Evolutionary conservation across 2,797 vertebrate species (phyloP).

Genomic region (Alosa sapidissima): DNA sequence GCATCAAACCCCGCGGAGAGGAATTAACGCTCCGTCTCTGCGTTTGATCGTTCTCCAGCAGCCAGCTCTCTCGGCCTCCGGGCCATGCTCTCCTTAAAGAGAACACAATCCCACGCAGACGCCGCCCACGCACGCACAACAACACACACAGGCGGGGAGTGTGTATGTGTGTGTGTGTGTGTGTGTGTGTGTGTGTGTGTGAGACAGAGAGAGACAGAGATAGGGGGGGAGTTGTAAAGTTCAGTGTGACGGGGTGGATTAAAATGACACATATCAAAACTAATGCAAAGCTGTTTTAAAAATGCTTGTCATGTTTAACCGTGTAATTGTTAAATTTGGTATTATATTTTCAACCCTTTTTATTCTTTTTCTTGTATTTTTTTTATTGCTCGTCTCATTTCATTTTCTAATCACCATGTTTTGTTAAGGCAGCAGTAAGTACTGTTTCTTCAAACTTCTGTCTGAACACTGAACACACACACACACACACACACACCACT

Average conservation of each 20-base stretch:
- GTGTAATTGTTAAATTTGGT: conserved; percentile 1
- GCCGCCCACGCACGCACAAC: background rate
- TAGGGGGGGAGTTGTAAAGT: background rate
- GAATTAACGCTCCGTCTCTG: conserved; percentile 47
- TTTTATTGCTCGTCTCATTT: background rate
- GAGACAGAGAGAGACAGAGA: background rate
- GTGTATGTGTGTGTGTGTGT: too few relatives aligned
- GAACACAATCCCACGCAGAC: background rate
- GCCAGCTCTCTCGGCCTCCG: conserved; percentile 38
- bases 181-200: too few relatives aligned
- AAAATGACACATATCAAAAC: background rate
- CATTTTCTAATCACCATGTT: background rate
- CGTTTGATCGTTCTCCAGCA: conserved; percentile 49
- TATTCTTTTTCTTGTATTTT: background rate
- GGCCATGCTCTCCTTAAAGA: conserved; percentile 24
- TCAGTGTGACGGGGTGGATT: background rate
- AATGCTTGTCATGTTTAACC: background rate
- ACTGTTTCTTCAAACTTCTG: background rate
- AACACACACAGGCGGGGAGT: background rate
- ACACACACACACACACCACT: too few relatives aligned
- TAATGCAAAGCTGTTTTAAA: background rate
- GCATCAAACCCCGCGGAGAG: conserved; percentile 16
- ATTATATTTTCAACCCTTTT: background rate
- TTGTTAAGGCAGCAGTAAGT: background rate
- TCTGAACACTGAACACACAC: background rate